Base-by-base conservation (phyloP, 2,888 invertebrate species). In the Drosophila robusta region DNA sequence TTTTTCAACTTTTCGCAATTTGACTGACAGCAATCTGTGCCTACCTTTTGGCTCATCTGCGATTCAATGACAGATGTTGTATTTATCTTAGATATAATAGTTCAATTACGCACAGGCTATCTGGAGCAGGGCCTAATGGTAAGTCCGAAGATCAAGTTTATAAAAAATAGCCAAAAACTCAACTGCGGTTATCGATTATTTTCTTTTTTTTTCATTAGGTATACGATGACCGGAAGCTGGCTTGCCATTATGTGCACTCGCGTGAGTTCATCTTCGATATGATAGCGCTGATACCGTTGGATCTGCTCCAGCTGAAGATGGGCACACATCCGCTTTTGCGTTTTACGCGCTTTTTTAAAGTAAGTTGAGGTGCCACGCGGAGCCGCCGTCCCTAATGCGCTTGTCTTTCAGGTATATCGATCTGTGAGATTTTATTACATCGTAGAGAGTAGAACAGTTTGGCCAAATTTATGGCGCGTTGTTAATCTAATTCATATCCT, bases 391-490 rank as follows among this genome's bases (percentile, higher is more conserved):
- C 8, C 3, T 8, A 29, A 29, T 8, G 26, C 1, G 26, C 26
- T 11, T 34, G 8, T 56, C 5, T 5, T 6, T 32, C 92, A 95
- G 95, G 97, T 97, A 71, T 98, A 98, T 93, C 94, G 98, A 78
- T 96, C 97, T 63, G 96, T 98, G 89, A 96, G 96, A 93, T 97
- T 97, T 93, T 98, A 98, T 93, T 98, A 98, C 93, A 98, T 98
- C 94, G 97, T 98, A 88, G 98, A 98, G 93, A 98, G 98, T 52
- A 93, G 98, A 85, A 98, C 98, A 5, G 96, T 98, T 65, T 98
- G 98, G 93, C 98, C 98, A 24, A 98, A 98, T 93, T 94, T 98
- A 91, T 98, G 98, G 97, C 94, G 98, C 14, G 98, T 98, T 77
- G 95, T 98, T 90, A 98, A 98, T 93, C 94, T 98, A 72, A 97